Conservation (phyloP, 1,140 invertebrate genomes). For the Zelostemma sp. region DNA sequence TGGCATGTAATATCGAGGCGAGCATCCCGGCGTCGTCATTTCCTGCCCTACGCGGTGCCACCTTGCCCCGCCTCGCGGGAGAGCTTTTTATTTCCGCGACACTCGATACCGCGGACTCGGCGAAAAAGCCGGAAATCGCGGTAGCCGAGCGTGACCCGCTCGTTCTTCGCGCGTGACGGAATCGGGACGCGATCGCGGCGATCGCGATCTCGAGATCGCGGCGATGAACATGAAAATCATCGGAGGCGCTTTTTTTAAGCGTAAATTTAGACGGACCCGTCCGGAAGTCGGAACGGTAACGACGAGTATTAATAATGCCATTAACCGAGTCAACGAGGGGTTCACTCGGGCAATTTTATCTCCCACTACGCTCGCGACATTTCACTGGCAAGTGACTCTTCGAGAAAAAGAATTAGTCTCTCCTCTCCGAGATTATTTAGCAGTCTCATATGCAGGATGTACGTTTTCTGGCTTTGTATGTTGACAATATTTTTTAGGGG, state of each 20-base stretch:
- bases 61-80: conserved; percentile 36
- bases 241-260: conserved; percentile 9
- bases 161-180: conserved; percentile 31
- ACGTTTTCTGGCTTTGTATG: too few species aligned
- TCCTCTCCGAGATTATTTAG: too few species aligned
- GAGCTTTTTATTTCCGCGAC: conserved; percentile 48
- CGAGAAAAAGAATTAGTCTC: background rate
- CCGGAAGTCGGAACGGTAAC: conserved; percentile 4
- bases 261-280: conserved; percentile 2
- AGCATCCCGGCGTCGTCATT: conserved; percentile 61
- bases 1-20: conserved; percentile 38
- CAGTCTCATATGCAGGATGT: too few species aligned
- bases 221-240: background rate
- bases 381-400: background rate
- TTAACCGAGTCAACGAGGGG: conserved; percentile 9
- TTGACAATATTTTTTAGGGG: too few species aligned
- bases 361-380: background rate
- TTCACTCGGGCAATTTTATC: background rate
- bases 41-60: conserved; percentile 58
- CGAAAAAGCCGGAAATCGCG: conserved; percentile 40
- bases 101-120: conserved; percentile 26
- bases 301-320: conserved; percentile 32
- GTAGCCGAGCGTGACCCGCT: conserved; percentile 35
- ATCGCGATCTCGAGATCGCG: background rate
- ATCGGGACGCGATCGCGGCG: conserved; percentile 10